Evolutionary conservation across 2,113 vertebrate species (phyloP).

Genomic region (Myxocyprinus asiaticus): DNA sequence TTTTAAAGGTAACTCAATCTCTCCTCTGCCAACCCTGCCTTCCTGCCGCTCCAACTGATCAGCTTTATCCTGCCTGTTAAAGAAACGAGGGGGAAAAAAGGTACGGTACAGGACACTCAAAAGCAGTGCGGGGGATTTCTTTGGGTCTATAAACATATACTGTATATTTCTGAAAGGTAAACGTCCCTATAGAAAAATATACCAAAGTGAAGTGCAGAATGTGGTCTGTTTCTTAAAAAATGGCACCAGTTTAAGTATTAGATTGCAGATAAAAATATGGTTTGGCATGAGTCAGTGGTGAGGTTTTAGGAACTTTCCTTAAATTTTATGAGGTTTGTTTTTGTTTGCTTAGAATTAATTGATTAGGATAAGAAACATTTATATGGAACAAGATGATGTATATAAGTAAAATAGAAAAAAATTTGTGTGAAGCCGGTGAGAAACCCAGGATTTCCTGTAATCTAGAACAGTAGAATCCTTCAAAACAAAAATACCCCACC

Average conservation of each 20-base stretch:
- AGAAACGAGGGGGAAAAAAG: conserved; percentile 15
- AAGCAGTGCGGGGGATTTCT: conserved; percentile 51
- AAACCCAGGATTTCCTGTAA: conserved; percentile 17
- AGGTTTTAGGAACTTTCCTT: conserved; percentile 41
- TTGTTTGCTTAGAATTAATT: conserved; percentile 23
- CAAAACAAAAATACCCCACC: not conserved
- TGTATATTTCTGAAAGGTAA: conserved; percentile 72
- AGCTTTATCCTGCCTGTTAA: conserved; percentile 55
- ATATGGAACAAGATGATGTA: not conserved
- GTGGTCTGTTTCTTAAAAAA: conserved; percentile 53
- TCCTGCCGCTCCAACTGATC: conserved; percentile 37
- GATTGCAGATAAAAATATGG: conserved; percentile 65
- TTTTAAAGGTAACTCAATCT: conserved; percentile 79
- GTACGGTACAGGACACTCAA: conserved; percentile 58
- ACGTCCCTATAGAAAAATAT: conserved; percentile 68
- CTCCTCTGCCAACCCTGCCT: conserved; percentile 63
- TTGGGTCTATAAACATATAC: conserved; percentile 73
- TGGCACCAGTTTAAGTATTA: conserved; percentile 41
- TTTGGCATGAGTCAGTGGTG: conserved; percentile 65
- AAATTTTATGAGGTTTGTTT: not conserved
- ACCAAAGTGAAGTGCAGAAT: conserved; percentile 39
- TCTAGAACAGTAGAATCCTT: not conserved
- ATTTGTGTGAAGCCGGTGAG: not conserved
- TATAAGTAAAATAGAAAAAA: not conserved
- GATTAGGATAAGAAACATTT: conserved; percentile 24